phyloP scores from a whole-genome alignment of 2,113 vertebrate species.

The Podocnemis expansa region DNA sequence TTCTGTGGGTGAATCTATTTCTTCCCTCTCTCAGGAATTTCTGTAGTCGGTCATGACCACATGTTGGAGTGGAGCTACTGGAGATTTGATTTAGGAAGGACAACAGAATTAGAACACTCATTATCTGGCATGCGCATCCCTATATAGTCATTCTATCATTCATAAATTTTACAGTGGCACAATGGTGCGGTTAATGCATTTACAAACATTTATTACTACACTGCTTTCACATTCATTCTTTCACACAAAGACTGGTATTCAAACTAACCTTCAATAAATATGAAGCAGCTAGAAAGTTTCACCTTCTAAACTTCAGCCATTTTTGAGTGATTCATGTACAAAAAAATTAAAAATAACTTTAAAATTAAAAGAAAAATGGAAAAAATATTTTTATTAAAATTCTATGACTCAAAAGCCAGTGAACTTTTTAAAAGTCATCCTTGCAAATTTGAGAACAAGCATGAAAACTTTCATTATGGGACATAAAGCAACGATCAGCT shows the following conservation, averaged over 20 bases:
- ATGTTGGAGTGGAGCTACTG: not conserved
- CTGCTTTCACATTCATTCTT: not conserved
- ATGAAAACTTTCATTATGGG: not conserved
- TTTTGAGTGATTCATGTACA: not conserved
- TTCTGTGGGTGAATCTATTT: not conserved
- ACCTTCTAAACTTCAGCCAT: not conserved
- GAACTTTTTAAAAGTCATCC: not conserved
- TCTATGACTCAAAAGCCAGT: slow-evolving; percentile 5
- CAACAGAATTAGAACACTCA: not conserved
- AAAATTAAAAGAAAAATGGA: not conserved
- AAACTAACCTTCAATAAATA: not conserved
- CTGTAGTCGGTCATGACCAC: not conserved
- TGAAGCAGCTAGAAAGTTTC: not conserved
- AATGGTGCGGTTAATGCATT: not conserved
- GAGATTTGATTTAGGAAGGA: not conserved
- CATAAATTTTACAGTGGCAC: not conserved
- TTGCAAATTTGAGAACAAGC: not conserved
- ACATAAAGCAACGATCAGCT: not conserved
- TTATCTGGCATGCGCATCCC: not conserved
- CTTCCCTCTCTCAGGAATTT: not conserved
- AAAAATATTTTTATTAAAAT: not conserved
- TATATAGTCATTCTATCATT: not conserved
- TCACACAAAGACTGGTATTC: not conserved
- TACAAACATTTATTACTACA: not conserved
- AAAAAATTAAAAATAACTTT: not conserved